A percentile compares a stretch with the other conserved stretches of the same genome.
These are phyloP conservation scores for Syndactyla subalaris DNA, from an alignment of 2,797 vertebrate species.

Conservation along the genomic window DNA sequence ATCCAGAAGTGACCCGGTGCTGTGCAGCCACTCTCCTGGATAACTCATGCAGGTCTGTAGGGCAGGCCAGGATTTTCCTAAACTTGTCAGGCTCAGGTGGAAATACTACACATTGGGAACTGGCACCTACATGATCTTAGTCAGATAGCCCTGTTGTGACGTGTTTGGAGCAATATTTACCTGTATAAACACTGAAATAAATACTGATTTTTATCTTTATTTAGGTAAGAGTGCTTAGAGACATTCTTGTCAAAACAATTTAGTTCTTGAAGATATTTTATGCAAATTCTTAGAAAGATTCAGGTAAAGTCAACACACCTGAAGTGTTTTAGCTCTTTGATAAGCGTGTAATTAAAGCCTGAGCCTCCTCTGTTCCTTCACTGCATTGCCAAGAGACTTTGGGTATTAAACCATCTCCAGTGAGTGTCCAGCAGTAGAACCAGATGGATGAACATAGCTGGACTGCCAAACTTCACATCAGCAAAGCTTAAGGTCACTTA, in stretches of 20 bases:
- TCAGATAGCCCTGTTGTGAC: background rate
- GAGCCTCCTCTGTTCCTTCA: background rate
- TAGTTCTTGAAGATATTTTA: background rate
- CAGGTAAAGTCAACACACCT: background rate
- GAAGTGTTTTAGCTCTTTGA: background rate
- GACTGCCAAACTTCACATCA: background rate
- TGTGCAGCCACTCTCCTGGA: background rate
- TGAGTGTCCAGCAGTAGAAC: background rate
- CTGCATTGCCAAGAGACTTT: background rate
- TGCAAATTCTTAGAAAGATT: background rate
- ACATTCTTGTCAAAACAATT: background rate
- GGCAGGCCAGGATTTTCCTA: background rate
- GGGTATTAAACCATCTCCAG: fast-evolving
- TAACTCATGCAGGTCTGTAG: background rate
- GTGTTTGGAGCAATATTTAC: background rate
- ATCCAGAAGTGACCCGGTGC: background rate
- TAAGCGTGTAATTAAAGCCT: background rate
- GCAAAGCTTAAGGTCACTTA: fast-evolving
- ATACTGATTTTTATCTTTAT: background rate
- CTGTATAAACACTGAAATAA: background rate
- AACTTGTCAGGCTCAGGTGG: background rate
- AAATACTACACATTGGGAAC: background rate
- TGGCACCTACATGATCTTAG: background rate
- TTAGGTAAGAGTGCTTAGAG: background rate
- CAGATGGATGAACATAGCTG: fast-evolving